phyloP scores from a whole-genome alignment of 2,113 vertebrate species.

The Sphyrna mokarran region DNA sequence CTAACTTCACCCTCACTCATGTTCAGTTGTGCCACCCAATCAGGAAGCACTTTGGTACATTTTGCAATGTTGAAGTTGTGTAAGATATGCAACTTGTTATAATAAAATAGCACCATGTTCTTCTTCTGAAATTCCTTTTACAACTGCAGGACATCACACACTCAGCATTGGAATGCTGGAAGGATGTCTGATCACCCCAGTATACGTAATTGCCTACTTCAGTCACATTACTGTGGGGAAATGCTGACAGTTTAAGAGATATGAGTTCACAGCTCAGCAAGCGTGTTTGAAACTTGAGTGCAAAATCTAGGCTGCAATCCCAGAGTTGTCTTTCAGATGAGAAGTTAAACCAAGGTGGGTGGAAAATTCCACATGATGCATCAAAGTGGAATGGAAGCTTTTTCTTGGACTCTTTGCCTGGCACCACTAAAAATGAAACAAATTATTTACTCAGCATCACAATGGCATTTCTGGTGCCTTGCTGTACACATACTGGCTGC shows the following conservation, averaged over 20 bases:
- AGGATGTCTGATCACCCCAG: neutral
- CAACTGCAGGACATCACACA: neutral
- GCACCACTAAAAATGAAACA: too few species aligned
- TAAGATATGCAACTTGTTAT: neutral
- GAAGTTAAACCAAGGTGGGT: neutral
- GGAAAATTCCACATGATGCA: neutral
- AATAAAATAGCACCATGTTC: neutral
- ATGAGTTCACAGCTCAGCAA: neutral
- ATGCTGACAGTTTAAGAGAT: neutral
- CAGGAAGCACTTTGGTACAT: neutral
- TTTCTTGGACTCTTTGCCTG: too few species aligned
- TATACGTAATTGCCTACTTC: neutral
- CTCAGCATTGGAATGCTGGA: neutral
- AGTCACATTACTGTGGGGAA: neutral
- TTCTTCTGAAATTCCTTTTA: neutral
- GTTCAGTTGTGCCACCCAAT: neutral
- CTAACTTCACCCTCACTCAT: neutral
- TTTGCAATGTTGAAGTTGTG: neutral
- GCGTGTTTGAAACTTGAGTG: neutral
- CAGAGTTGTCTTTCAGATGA: neutral
- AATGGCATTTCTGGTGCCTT: too few species aligned
- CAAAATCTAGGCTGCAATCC: neutral
- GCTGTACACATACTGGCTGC: too few species aligned
- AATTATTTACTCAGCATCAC: too few species aligned
- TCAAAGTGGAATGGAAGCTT: neutral